phyloP scores from a whole-genome alignment of 2,797 vertebrate species.

The Spatula clypeata region DNA sequence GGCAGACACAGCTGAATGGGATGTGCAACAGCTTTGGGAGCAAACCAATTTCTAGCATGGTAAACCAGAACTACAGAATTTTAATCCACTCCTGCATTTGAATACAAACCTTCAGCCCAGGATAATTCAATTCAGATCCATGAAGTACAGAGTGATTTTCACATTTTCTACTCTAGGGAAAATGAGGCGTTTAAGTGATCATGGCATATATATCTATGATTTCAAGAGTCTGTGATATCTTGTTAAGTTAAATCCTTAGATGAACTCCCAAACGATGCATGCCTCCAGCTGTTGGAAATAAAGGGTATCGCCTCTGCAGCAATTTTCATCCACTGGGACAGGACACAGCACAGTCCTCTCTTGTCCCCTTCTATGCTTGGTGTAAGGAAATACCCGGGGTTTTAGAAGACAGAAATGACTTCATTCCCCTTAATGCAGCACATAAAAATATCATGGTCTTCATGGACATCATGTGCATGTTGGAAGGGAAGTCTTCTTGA shows the following conservation, averaged over 20 bases:
- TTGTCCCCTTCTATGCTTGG: not conserved
- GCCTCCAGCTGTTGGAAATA: not conserved
- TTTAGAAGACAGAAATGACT: not conserved
- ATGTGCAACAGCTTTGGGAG: not conserved
- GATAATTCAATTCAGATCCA: not conserved
- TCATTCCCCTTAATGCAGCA: not conserved
- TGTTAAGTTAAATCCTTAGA: not conserved
- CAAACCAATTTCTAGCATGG: not conserved
- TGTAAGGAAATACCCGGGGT: not conserved
- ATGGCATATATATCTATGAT: not conserved
- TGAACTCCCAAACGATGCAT: not conserved
- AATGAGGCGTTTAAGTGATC: not conserved
- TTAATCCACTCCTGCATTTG: not conserved
- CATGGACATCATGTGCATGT: accelerated
- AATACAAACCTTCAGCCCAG: not conserved
- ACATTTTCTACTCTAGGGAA: not conserved
- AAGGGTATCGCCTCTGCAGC: not conserved
- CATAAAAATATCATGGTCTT: not conserved
- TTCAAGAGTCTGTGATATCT: not conserved
- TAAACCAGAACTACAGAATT: not conserved
- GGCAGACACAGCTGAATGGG: not conserved
- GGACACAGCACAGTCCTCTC: not conserved
- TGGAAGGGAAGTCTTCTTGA: not conserved
- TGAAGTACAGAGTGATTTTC: not conserved
- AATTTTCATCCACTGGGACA: not conserved